Base-by-base conservation (phyloP, 2,797 vertebrate genomes). In the Myotis daubentonii region DNA sequence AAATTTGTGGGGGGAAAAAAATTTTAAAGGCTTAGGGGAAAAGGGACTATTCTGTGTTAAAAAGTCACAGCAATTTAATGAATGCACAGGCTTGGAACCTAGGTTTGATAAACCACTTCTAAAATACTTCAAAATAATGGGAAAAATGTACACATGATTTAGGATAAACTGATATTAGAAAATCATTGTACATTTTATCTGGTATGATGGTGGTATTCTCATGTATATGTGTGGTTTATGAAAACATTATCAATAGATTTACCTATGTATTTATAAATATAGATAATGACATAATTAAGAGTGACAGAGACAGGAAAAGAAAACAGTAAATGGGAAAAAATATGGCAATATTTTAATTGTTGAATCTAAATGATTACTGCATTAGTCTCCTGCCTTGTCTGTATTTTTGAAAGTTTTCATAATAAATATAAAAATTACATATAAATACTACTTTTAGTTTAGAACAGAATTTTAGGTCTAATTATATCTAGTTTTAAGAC, bases 61-160 rank as follows among this genome's bases (percentile, higher is more conserved):
- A 57, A 16, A 16, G 16, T 1, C 4, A 4, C 1, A 20, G 38
- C 3, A 9, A 4, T 9, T 5, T 3, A 16, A 13, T 28, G 1
- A 12, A 47, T n/a, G 12, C 15, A 22, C 8, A 51, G 25, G 11
- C 2, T 12, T 49, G 1, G 16, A 60, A 30, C 28, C 6, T 23
- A 33, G 41, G 6, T 36, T 23, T 9, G 8, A 28, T 25, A 55
- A 60, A 70, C 0, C 11, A 13, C 13, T 36, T 75, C 19, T 55
- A 65, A 70, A 70, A 25, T 17, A 25, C 25, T 79, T 41, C 22
- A 15, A 44, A 76, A 47, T 33, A 36, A 23, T 19, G 4, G 13
- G 25, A 22, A 47, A 25, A 30, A 17, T 7, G 0, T 81, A 30
- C 8, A 30, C 17, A 2, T 38, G 41, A 4, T 47, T 62, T 53